Evolutionary conservation across 2,888 invertebrate genomes (phyloP).

Genomic region (Agrochola lychnidis): DNA sequence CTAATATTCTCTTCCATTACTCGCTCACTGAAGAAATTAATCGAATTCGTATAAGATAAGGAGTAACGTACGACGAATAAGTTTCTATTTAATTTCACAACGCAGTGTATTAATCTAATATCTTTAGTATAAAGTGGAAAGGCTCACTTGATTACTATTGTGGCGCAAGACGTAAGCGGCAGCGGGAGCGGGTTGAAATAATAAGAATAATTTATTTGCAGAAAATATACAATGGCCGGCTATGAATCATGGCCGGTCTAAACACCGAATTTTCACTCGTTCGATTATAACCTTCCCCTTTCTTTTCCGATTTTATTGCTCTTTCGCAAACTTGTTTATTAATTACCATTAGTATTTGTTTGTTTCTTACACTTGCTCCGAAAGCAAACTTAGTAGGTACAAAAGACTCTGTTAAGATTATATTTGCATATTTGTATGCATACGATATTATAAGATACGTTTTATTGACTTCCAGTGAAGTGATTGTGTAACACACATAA

Average conservation of each 20-base stretch:
- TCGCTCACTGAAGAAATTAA: constrained; percentile 6
- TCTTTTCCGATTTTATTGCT: no score
- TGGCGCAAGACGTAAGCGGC: constrained; percentile 7
- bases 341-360: not conserved
- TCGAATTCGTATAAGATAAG: constrained; percentile 1
- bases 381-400: not conserved
- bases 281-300: no score
- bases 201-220: not conserved
- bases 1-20: not conserved
- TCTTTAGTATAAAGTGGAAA: constrained; percentile 48
- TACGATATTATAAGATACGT: not conserved
- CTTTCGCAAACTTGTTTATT: no score
- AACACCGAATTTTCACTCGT: no score
- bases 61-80: constrained; percentile 1
- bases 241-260: no score
- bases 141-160: constrained; percentile 49
- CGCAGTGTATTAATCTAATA: constrained; percentile 50
- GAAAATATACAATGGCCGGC: not conserved
- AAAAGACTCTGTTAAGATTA: not conserved
- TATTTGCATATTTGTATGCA: not conserved
- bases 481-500: not conserved
- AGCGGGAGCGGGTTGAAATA: constrained; percentile 8
- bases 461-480: not conserved
- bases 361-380: not conserved
- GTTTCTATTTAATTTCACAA: constrained; percentile 42